Conservation (phyloP, 2,888 invertebrate species). For the Dynastes maya region DNA sequence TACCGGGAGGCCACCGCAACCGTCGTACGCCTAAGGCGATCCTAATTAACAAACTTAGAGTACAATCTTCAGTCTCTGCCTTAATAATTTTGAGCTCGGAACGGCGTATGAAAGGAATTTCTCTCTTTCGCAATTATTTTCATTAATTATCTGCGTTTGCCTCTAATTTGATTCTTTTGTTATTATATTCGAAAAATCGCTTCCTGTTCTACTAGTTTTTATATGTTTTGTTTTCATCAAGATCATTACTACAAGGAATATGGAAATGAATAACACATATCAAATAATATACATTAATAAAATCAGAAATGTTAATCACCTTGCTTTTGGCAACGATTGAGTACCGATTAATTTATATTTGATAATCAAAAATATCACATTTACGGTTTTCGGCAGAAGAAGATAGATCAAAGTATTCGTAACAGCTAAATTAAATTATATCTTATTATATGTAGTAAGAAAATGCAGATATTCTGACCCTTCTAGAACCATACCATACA, state of each 20-base stretch:
- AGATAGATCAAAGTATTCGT: no score
- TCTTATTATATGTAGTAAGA: no score
- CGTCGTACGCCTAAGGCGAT: slow-evolving; percentile 54
- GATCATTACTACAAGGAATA: background rate
- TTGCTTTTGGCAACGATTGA: no score
- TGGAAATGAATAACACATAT: no score
- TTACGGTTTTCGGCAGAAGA: no score
- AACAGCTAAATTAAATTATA: no score
- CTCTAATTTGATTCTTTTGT: slow-evolving; percentile 12
- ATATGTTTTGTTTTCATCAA: background rate
- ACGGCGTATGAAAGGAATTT: slow-evolving; percentile 38
- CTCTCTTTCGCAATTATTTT: slow-evolving; percentile 39
- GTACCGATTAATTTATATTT: no score
- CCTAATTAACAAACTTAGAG: slow-evolving; percentile 53
- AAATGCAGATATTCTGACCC: no score
- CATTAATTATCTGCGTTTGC: slow-evolving; percentile 39
- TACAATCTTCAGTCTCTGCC: slow-evolving; percentile 31
- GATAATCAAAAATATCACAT: no score
- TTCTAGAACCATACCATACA: no score
- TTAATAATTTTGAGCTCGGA: slow-evolving; percentile 18
- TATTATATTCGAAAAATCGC: background rate
- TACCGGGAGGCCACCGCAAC: slow-evolving; percentile 38
- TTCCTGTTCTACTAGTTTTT: background rate
- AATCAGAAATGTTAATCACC: no score
- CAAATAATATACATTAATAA: no score